Evolutionary conservation across 1,140 invertebrate species (phyloP).

Genomic region (Hesperophylax magnus): DNA sequence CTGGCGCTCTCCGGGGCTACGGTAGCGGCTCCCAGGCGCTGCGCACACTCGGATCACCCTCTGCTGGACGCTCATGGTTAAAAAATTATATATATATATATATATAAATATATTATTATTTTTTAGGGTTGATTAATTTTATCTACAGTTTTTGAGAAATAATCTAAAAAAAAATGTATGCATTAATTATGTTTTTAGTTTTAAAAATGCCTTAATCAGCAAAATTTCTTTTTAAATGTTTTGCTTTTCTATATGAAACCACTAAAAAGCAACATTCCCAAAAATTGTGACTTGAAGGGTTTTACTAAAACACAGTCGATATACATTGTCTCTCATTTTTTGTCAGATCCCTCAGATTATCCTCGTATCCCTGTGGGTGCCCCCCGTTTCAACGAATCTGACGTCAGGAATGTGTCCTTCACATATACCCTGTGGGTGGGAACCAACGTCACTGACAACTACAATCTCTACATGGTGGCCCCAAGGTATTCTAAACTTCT

Average conservation of each 20-base stretch:
- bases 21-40: slow-evolving; percentile 75
- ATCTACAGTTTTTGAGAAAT: no score
- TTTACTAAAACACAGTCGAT: no score
- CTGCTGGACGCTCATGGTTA: slow-evolving; percentile 63
- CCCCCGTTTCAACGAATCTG: slow-evolving; percentile 74
- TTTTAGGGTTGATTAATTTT: no score
- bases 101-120: no score
- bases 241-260: no score
- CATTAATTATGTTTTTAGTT: no score
- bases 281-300: no score
- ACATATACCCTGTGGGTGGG: slow-evolving; percentile 90
- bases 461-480: slow-evolving; percentile 77
- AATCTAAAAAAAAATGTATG: no score
- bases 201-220: no score
- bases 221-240: no score
- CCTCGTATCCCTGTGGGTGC: slow-evolving; percentile 62
- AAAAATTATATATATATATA: neutral
- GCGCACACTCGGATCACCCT: slow-evolving; percentile 51
- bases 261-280: no score
- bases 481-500: no score
- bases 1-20: slow-evolving; percentile 79
- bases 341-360: slow-evolving; percentile 61
- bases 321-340: neutral
- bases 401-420: slow-evolving; percentile 79
- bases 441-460: slow-evolving; percentile 84